Evolutionary conservation across 1,140 invertebrate species (phyloP).

Genomic region (Dendrolimus punctatus): DNA sequence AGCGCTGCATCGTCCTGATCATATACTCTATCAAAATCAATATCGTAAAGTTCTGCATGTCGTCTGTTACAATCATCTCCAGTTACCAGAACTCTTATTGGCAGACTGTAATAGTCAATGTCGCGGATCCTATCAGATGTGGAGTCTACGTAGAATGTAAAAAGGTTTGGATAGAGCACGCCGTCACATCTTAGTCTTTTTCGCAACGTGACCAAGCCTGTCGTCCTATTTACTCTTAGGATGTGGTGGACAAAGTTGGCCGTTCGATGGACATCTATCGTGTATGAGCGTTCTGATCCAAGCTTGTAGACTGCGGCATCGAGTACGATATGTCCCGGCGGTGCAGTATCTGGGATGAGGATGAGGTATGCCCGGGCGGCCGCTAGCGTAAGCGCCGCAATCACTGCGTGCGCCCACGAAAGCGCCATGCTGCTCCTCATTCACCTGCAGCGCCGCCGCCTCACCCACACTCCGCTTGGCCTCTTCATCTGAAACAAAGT

Average conservation of each 20-base stretch:
- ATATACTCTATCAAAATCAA: slow-evolving; percentile 69
- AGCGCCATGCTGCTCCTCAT: slow-evolving; percentile 32
- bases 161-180: slow-evolving; percentile 85
- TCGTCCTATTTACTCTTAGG: slow-evolving; percentile 81
- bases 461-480: slow-evolving; percentile 31
- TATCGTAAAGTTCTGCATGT: slow-evolving; percentile 58
- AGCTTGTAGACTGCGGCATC: slow-evolving; percentile 86
- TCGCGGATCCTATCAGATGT: slow-evolving; percentile 83
- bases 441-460: slow-evolving; percentile 61
- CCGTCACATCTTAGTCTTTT: slow-evolving; percentile 84
- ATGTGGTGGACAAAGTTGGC: slow-evolving; percentile 86
- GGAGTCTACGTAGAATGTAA: slow-evolving; percentile 90
- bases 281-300: slow-evolving; percentile 81
- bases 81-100: slow-evolving; percentile 83
- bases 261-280: slow-evolving; percentile 83
- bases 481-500: slow-evolving; percentile 46
- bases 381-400: slow-evolving; percentile 32
- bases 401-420: slow-evolving; percentile 33
- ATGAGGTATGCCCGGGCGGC: slow-evolving; percentile 75
- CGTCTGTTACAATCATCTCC: slow-evolving; percentile 77
- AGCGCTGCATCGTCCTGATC: slow-evolving; percentile 58
- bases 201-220: slow-evolving; percentile 82
- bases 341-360: slow-evolving; percentile 78
- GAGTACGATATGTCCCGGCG: slow-evolving; percentile 81
- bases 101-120: slow-evolving; percentile 88